Evolutionary conservation across 2,888 invertebrate genomes (phyloP).

Genomic region (Hipparchia semele): DNA sequence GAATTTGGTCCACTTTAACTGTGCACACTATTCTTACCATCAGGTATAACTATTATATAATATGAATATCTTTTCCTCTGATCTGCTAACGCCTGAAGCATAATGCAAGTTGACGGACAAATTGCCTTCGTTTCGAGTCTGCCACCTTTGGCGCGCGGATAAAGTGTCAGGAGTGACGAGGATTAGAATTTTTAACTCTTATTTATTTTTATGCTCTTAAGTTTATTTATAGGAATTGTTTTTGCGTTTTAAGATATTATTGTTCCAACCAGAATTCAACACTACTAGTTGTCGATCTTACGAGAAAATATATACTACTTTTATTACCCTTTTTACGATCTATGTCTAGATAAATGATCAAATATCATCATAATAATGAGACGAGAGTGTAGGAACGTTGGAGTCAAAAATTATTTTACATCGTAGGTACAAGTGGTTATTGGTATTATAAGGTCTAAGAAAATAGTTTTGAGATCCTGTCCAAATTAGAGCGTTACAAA

Average conservation of each 20-base stretch:
- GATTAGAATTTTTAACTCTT: constrained; percentile 35
- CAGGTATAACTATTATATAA: not conserved
- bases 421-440: too few relatives aligned
- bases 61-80: constrained; percentile 10
- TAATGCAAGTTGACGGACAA: constrained; percentile 54
- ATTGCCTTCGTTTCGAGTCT: constrained; percentile 68
- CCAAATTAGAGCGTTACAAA: too few relatives aligned
- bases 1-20: not conserved
- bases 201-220: not conserved
- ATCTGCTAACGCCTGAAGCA: constrained; percentile 45
- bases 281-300: too few relatives aligned
- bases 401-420: too few relatives aligned
- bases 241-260: not conserved
- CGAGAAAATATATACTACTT: too few relatives aligned
- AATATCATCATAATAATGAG: too few relatives aligned
- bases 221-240: not conserved
- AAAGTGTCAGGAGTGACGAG: constrained; percentile 43
- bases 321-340: too few relatives aligned
- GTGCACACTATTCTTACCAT: not conserved
- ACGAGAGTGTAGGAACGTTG: too few relatives aligned
- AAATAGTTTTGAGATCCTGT: too few relatives aligned
- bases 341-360: too few relatives aligned
- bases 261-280: too few relatives aligned
- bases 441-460: too few relatives aligned
- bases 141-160: constrained; percentile 40